Percentiles rank a stretch among this genome's conserved stretches.
Conservation (phyloP, 2,888 invertebrate genomes). For the Phragmatobia fuliginosa region DNA sequence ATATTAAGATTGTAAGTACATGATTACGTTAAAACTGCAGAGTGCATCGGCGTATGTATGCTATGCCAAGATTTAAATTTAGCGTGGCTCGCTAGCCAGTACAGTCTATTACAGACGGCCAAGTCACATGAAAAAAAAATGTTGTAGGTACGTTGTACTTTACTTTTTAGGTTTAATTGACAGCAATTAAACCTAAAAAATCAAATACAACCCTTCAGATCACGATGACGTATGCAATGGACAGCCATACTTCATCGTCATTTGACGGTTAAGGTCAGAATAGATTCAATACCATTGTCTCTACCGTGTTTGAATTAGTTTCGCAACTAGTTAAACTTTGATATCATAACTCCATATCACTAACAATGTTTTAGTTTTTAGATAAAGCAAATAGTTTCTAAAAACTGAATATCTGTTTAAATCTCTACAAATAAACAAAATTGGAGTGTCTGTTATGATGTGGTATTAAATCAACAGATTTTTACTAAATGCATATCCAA, state of each 20-base stretch:
- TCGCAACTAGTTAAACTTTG: background rate
- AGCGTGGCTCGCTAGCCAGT: constrained; percentile 63
- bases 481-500: too few relatives aligned
- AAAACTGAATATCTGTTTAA: too few relatives aligned
- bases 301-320: background rate
- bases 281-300: background rate
- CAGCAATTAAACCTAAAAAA: too few relatives aligned
- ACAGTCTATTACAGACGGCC: constrained; percentile 66
- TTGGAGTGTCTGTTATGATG: too few relatives aligned
- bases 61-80: constrained; percentile 78
- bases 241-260: too few relatives aligned
- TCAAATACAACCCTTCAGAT: too few relatives aligned
- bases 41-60: constrained; percentile 55
- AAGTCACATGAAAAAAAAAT: constrained; percentile 69
- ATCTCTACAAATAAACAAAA: too few relatives aligned
- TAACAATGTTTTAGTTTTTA: background rate
- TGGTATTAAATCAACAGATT: too few relatives aligned
- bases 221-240: too few relatives aligned
- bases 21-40: constrained; percentile 52
- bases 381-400: too few relatives aligned
- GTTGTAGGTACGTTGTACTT: constrained; percentile 26
- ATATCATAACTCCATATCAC: background rate
- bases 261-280: background rate
- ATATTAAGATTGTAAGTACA: constrained; percentile 54
- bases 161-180: constrained; percentile 14